Base-by-base conservation (phyloP, 2,113 vertebrate genomes). In the Nothobranchius kuhntae region DNA sequence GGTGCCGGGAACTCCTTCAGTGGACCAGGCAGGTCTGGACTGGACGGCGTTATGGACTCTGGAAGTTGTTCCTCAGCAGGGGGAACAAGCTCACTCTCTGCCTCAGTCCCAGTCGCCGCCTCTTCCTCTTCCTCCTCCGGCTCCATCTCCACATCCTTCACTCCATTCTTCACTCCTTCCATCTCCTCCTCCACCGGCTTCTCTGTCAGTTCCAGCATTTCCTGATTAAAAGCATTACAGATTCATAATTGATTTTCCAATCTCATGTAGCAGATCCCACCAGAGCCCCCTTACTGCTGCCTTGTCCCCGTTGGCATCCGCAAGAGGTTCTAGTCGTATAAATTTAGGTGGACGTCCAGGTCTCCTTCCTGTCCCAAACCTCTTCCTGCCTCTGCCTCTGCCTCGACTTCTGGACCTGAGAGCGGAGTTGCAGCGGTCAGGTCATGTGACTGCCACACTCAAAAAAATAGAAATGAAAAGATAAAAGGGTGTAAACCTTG, bases 301-400 rank as follows among this genome's bases (percentile, higher is more conserved):
- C 70, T 92, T 92, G 53, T 96, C 95, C 9, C 86, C 93, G 56
- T 91, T 79, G 1, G 91, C 86, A 73, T 98, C 96, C n/a, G 78
- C 87, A 35, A 91, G 88, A 15, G 93, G 88, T 76, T 96, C 95
- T 73, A 96, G 72, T 11, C 94, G 94, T 84, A 96, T 95, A 78
- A 97, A 97, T 85, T 99, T 99, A 12, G 97, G 96, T 4, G 96
- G 95, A 0, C 97, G 94, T 1, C 96, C 96, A 0, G 96, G 97
- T 79, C 96, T 90, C 40, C 96, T 94, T 71, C 96, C 96, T 1
- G 95, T 93, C 46, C 95, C 95, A 71, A 97, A 98, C 63, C 96
- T 91, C 85, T 95, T 95, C 78, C 96, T 95, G 47, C 95, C 95
- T 87, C 96, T 87, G 26, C 96, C 96, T 61, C 97, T 93, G 21